These are phyloP conservation scores for Pandion haliaetus DNA, from an alignment of 2,113 vertebrate species.

Conservation along the genomic window DNA sequence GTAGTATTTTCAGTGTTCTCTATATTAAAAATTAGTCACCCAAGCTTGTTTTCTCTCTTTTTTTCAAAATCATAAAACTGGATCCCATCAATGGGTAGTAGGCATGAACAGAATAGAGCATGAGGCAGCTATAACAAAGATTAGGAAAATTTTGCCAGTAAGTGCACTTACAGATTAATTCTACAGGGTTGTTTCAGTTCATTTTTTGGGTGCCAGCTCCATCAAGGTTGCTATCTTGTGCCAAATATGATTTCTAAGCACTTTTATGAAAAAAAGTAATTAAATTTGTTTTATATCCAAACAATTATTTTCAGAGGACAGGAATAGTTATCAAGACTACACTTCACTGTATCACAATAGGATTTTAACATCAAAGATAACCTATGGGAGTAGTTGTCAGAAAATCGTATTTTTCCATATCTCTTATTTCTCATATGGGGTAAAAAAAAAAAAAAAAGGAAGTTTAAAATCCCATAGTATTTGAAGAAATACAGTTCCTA, in stretches of 20 bases:
- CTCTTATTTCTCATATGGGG: background rate
- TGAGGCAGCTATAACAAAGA: background rate
- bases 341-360: background rate
- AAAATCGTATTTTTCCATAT: background rate
- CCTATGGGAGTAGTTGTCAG: background rate
- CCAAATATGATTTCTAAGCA: background rate
- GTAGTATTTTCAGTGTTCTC: background rate
- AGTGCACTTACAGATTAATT: background rate
- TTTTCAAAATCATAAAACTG: background rate
- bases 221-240: background rate
- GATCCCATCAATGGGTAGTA: background rate
- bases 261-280: background rate
- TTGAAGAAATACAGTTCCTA: background rate
- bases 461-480: background rate
- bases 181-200: background rate
- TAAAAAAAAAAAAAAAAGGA: background rate
- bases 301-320: background rate
- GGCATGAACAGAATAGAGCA: background rate
- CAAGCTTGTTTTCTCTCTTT: background rate
- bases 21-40: background rate
- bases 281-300: background rate
- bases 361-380: background rate
- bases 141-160: background rate
- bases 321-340: background rate
- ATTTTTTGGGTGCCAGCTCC: background rate